Evolutionary conservation across 2,888 invertebrate genomes (phyloP), one percentile per base, ranked within the genome.

Genomic region (Helleia helle): DNA sequence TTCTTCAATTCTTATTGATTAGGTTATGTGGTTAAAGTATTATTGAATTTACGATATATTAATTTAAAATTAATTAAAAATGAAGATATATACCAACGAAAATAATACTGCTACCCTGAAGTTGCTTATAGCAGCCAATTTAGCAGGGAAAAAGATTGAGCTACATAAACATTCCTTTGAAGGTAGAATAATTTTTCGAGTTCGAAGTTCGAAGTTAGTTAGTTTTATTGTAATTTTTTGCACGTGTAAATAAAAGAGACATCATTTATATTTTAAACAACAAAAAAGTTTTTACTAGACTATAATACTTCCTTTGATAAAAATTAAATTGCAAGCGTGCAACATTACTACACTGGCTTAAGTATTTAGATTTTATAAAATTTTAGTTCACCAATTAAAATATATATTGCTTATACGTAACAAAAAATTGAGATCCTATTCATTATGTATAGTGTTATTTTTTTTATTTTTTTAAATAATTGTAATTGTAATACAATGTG

Each of bases 51-150:
- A 25, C 15, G 12, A 11, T 6, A n/a, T n/a, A 14, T n/a, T 31
- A 31, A 26, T 25, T 31, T 17, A 30, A 30, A 6, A 7, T n/a
- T 7, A 14, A 30, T n/a, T 43, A 46, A 88, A 81, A 79, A 91
- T 92, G 90, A 90, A 89, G 62, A 87, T 93, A 49, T 88, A 87
- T 51, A 90, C 92, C 6, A 94, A 94, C 62, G 88, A 90, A 59
- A 91, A 90, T 55, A 94, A 94, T 72, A 92, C 93, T 18, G 88
- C 91, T 12, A 88, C 91, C 13, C 75, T 94, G 48, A 94, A 94
- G 69, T 63, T 94, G 49, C 59, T 93, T 17, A 85, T 93, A 56
- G 89, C 91, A 44, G 88, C 90, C 6, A 90, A 91, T 58, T 86
- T 90, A 50, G 87, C 88, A 0, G 87, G 89, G 48, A 86, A 87